phyloP scores from a whole-genome alignment of 2,113 vertebrate species.

The Neofelis nebulosa region DNA sequence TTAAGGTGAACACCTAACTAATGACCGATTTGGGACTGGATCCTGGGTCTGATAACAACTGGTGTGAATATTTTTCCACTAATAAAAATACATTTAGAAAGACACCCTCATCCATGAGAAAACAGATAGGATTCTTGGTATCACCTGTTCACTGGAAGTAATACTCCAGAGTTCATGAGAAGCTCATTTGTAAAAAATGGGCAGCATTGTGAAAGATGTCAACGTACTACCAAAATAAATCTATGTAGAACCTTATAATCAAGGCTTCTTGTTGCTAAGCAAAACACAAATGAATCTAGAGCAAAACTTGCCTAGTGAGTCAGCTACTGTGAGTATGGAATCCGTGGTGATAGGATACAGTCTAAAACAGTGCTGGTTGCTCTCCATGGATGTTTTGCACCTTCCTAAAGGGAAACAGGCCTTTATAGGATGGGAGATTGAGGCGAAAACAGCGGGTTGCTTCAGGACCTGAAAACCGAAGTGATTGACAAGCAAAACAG shows the following conservation, averaged over 20 bases:
- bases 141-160: neutral
- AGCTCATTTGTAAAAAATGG: neutral
- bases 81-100: constrained; percentile 12
- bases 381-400: neutral
- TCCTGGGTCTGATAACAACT: neutral
- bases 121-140: neutral
- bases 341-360: neutral
- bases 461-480: neutral
- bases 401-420: neutral
- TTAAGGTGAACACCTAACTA: neutral
- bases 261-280: neutral
- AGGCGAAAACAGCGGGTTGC: neutral
- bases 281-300: neutral
- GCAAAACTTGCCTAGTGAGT: neutral
- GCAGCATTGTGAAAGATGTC: neutral
- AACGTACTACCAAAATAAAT: neutral
- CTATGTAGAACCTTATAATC: neutral
- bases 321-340: neutral
- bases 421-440: neutral
- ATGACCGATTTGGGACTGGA: neutral
- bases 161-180: neutral
- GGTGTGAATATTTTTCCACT: neutral
- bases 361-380: neutral
- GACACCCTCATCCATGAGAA: neutral
- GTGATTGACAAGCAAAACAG: neutral